Percentiles rank a stretch among this genome's conserved stretches.
These are phyloP conservation scores for Silurus lanzhouensis DNA, from an alignment of 2,797 vertebrate genomes.

Conservation along the genomic window DNA sequence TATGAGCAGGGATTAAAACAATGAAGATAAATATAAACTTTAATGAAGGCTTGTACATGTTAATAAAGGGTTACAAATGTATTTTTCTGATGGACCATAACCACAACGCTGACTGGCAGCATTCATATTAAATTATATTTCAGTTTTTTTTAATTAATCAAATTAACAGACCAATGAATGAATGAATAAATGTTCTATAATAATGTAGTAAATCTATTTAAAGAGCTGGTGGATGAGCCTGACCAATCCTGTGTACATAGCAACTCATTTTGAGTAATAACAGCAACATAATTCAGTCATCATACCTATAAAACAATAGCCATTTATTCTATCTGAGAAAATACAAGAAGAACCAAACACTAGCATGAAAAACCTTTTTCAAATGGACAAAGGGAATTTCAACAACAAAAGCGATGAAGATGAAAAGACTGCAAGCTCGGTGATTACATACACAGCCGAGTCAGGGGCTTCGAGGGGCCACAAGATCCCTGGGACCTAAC, in stretches of 20 bases:
- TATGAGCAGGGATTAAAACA: background rate
- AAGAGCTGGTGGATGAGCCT: background rate
- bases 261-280: background rate
- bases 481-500: no score
- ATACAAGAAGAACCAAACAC: background rate
- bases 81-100: background rate
- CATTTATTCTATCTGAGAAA: background rate
- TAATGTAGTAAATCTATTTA: background rate
- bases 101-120: background rate
- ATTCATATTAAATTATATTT: background rate
- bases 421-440: background rate
- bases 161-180: background rate
- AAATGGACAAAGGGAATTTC: background rate
- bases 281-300: background rate
- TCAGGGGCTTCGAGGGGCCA: background rate
- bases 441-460: background rate
- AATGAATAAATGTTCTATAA: background rate
- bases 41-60: background rate
- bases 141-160: background rate
- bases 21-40: background rate
- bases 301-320: background rate
- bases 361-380: background rate
- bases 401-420: background rate
- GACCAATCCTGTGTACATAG: background rate
- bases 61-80: background rate